Conservation (phyloP, 2,888 invertebrate species). For the Drosophila anceps region DNA sequence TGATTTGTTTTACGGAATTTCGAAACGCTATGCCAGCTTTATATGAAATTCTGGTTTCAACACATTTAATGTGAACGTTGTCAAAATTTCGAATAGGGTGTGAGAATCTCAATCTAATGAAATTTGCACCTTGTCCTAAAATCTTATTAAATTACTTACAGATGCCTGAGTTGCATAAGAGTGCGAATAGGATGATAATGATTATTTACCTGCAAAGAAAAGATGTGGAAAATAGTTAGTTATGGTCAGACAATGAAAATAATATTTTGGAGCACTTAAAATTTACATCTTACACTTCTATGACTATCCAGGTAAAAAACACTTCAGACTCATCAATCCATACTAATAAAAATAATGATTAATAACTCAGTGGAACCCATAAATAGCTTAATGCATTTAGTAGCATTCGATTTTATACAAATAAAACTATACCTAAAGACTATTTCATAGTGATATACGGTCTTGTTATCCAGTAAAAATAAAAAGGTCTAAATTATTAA, state of each 20-base stretch:
- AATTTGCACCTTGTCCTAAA: slow-evolving; percentile 33
- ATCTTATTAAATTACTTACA: slow-evolving; percentile 78
- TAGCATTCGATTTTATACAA: neutral
- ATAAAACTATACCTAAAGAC: neutral
- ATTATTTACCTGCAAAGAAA: slow-evolving; percentile 79
- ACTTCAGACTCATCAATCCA: no score
- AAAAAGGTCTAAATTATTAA: neutral
- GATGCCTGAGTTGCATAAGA: slow-evolving; percentile 57
- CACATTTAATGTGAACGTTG: slow-evolving; percentile 17
- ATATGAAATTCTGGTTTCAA: slow-evolving; percentile 68
- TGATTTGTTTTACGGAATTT: slow-evolving; percentile 48
- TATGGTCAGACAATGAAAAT: neutral
- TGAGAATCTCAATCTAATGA: slow-evolving; percentile 38
- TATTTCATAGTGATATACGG: neutral
- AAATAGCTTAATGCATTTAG: no score
- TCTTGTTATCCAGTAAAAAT: neutral
- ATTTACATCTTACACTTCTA: neutral
- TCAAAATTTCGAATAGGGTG: slow-evolving; percentile 13
- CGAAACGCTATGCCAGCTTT: slow-evolving; percentile 29
- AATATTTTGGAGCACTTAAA: no score
- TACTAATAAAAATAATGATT: neutral
- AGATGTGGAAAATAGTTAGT: slow-evolving; percentile 42
- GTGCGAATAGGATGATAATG: slow-evolving; percentile 13
- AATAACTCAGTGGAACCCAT: neutral
- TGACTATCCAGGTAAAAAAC: neutral